Evolutionary conservation across 2,888 invertebrate genomes (phyloP).

Genomic region (Drosophila neotestacea): DNA sequence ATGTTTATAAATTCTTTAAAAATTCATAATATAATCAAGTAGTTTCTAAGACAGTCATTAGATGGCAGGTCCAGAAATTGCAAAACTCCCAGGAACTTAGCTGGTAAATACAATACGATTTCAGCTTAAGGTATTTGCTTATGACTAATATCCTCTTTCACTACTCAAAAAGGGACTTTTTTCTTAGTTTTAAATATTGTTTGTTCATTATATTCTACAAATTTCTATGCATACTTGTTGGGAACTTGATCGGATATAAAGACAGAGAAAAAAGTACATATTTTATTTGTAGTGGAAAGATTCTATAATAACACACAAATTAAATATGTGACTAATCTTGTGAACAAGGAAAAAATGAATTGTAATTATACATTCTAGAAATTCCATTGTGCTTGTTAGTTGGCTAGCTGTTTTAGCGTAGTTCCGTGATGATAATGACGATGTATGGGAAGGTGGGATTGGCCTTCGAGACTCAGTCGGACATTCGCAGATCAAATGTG

Average conservation of each 20-base stretch:
- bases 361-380: background rate
- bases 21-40: conserved; percentile 6
- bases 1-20: background rate
- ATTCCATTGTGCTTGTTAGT: background rate
- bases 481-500: conserved; percentile 46
- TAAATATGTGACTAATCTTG: conserved; percentile 1
- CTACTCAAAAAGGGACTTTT: too few relatives aligned
- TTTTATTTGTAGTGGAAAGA: background rate
- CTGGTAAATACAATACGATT: background rate
- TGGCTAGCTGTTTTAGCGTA: conserved; percentile 1
- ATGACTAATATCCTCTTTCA: background rate
- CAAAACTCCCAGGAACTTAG: background rate
- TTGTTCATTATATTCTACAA: too few relatives aligned
- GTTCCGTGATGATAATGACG: conserved; percentile 1
- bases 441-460: background rate
- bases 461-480: conserved; percentile 1
- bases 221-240: background rate
- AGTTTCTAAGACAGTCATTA: conserved; percentile 11
- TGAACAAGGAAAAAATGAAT: background rate
- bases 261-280: background rate
- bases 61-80: background rate
- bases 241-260: background rate
- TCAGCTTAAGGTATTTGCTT: background rate
- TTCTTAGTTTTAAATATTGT: too few relatives aligned
- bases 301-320: background rate